Conservation (phyloP, 2,888 invertebrate genomes). For the Nemoura dubitans region DNA sequence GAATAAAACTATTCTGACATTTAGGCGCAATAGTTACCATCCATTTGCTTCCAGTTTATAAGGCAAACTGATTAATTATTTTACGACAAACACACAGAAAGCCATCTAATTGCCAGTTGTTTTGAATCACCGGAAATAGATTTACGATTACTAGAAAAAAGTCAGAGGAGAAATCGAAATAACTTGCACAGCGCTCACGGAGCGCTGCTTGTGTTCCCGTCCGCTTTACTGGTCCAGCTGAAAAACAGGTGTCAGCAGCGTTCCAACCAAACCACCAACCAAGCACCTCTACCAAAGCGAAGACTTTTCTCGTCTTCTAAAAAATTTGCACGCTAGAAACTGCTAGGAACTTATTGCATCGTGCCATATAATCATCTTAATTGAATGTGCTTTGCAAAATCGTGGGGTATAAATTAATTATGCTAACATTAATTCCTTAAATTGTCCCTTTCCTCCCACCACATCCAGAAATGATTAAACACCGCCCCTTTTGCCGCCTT, state of each 20-base stretch:
- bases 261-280: neutral
- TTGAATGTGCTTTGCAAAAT: neutral
- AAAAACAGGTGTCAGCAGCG: neutral
- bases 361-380: too few relatives aligned
- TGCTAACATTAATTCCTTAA: neutral
- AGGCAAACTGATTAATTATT: slow-evolving; percentile 19
- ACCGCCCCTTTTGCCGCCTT: neutral
- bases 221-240: neutral
- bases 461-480: neutral
- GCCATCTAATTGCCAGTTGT: slow-evolving; percentile 48
- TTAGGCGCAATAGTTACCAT: slow-evolving; percentile 45
- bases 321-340: too few relatives aligned
- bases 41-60: slow-evolving; percentile 44
- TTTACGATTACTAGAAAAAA: slow-evolving; percentile 14
- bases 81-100: slow-evolving; percentile 34
- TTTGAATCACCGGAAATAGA: slow-evolving; percentile 50
- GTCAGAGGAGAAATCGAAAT: slow-evolving; percentile 2
- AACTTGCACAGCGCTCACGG: slow-evolving; percentile 3
- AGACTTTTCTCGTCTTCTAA: too few relatives aligned
- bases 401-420: too few relatives aligned
- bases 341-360: too few relatives aligned
- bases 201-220: slow-evolving; percentile 20
- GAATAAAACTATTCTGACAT: neutral
- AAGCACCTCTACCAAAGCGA: too few relatives aligned
- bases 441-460: too few relatives aligned